A percentile compares a stretch with the other conserved stretches of the same genome.
Evolutionary conservation across 2,113 vertebrate genomes (phyloP).

Genomic region (Vanacampus margaritifer): DNA sequence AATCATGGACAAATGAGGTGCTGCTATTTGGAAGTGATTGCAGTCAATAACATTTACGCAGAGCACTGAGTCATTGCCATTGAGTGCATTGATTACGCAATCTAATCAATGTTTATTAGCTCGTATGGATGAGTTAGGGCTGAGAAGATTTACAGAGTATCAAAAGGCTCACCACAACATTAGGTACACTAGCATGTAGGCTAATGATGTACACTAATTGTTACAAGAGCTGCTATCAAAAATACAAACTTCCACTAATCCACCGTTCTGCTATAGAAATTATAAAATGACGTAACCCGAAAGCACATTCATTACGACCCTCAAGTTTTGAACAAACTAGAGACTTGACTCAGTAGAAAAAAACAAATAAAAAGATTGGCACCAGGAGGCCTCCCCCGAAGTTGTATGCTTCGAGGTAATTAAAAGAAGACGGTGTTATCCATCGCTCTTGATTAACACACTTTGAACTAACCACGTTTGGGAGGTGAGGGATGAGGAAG

Average conservation of each 20-base stretch:
- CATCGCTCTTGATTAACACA: slow-evolving; percentile 71
- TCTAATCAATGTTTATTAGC: slow-evolving; percentile 69
- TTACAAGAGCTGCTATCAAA: neutral
- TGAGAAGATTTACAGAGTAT: slow-evolving; percentile 47
- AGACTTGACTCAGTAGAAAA: slow-evolving; percentile 15
- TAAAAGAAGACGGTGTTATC: slow-evolving; percentile 69
- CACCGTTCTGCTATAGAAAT: neutral
- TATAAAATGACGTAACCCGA: neutral
- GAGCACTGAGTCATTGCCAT: slow-evolving; percentile 72
- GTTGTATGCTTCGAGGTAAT: slow-evolving; percentile 62
- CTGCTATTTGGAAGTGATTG: slow-evolving; percentile 48
- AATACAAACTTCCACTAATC: no score
- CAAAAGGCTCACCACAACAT: slow-evolving; percentile 25
- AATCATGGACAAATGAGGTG: slow-evolving; percentile 25
- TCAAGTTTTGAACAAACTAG: neutral
- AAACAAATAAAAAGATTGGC: slow-evolving; percentile 32
- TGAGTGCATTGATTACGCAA: slow-evolving; percentile 68
- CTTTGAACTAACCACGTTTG: slow-evolving; percentile 66
- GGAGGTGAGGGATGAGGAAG: slow-evolving; percentile 46
- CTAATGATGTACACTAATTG: slow-evolving; percentile 6
- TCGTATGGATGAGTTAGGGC: slow-evolving; percentile 42
- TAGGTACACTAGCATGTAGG: neutral
- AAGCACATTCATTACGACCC: neutral
- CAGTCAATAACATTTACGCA: slow-evolving; percentile 67
- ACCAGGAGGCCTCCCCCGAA: slow-evolving; percentile 49